Evolutionary conservation across 2,888 invertebrate species (phyloP), one percentile per base, ranked within the genome.

Genomic region (Scaptomyza parva): DNA sequence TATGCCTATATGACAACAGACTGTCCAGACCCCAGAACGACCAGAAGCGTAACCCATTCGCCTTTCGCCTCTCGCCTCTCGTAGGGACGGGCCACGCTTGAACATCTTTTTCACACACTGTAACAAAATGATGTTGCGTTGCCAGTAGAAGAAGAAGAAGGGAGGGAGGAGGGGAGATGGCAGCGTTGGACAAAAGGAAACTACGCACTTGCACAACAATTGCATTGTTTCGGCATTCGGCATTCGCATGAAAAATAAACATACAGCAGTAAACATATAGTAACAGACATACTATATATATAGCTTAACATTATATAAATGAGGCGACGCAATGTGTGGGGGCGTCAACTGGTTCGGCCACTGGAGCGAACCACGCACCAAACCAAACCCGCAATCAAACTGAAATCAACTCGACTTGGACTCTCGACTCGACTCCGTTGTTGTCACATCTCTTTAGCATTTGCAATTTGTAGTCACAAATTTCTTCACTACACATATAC

Each of bases 281-380:
- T n/a, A n/a, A n/a, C 6, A 12, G 11, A 33, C 6, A 33, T n/a
- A 33, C 1, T n/a, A 9, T 20, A 22, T 14, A 37, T 28, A 24
- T 47, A 66, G 54, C 58, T 65, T 60, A 44, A 62, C 61, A 85
- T 85, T 85, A 82, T 85, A 78, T 75, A 82, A 82, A 82, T 30
- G 76, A 78, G 70, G 82, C 78, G 66, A 85, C 79, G 88, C 82
- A 82, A 82, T 50, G 68, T 86, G 82, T 88, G 82, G 82, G 82
- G 82, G 82, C 82, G 82, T 83, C 65, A 85, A 82, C 86, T 69
- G 86, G 61, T 71, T 66, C 64, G 72, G 58, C 67, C 88, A 85
- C 51, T 79, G 67, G 70, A 82, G 75, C 86, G 82, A 60, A 39
- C 67, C 62, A 35, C 18, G 22, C 28, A 43, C 0, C 37, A 37